A percentile compares a stretch with the other conserved stretches of the same genome.
phyloP scores from a whole-genome alignment of 2,888 invertebrate species.

The Zaprionus bogoriensis region DNA sequence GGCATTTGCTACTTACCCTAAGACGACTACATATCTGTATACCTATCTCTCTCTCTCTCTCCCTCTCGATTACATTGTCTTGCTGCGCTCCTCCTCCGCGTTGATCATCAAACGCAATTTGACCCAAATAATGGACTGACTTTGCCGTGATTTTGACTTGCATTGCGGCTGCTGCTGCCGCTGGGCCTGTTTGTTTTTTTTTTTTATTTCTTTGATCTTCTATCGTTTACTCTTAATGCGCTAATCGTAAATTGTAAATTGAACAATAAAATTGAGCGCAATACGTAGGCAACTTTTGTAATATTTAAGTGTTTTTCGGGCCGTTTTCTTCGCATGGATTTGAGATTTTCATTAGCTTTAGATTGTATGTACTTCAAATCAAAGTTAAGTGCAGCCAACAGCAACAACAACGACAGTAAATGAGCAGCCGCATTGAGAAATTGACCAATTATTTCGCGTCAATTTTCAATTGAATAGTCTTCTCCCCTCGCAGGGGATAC shows the following conservation, averaged over 20 bases:
- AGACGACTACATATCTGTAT: conserved; percentile 1
- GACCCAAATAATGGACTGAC: conserved; percentile 54
- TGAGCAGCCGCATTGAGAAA: conserved; percentile 51
- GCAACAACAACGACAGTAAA: conserved; percentile 45
- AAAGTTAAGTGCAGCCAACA: conserved; percentile 79
- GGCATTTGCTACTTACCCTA: conserved; percentile 3
- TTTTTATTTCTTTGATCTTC: conserved; percentile 47
- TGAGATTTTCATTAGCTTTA: conserved; percentile 43
- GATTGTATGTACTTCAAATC: conserved; percentile 68
- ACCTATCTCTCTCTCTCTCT: too few species aligned
- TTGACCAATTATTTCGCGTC: conserved; percentile 62
- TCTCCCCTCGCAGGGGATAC: conserved; percentile 35
- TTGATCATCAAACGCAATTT: conserved; percentile 49
- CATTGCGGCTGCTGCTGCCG: conserved; percentile 42
- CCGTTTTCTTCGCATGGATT: conserved; percentile 39
- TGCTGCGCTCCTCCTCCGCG: background rate
- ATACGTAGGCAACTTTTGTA: conserved; percentile 64
- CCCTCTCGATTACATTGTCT: conserved; percentile 15
- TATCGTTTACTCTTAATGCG: conserved; percentile 71
- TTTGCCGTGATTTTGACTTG: conserved; percentile 53
- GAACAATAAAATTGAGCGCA: conserved; percentile 30
- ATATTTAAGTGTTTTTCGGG: conserved; percentile 66
- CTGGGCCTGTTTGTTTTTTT: conserved; percentile 40
- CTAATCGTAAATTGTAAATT: conserved; percentile 69
- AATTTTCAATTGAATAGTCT: conserved; percentile 59